Evolutionary conservation across 1,140 invertebrate genomes (phyloP), one percentile per base, ranked within the genome.

Genomic region (Hydropsyche tenuis): DNA sequence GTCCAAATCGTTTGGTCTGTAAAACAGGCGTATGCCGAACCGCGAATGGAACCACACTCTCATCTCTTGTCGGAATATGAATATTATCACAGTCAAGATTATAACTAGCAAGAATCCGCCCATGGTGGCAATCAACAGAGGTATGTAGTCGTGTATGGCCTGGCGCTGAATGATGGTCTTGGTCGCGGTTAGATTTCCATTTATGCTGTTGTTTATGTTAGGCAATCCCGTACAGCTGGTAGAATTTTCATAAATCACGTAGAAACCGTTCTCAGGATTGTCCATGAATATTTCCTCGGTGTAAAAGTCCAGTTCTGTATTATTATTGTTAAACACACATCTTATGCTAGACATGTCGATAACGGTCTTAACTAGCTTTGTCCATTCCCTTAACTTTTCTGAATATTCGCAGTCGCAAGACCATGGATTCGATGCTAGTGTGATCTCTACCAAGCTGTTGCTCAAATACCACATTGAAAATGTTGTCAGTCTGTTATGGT

Each of bases 31-130:
- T 1, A 96, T 89, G 12, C 94, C 94, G 81, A 94, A 96, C 64
- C 91, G 90, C 30, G 94, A 92, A 86, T 96, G 93, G 75, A 94
- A 91, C 94, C 94, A 96, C 9, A 97, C 92, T 73, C 93, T 87
- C 82, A 97, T 89, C 81, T 95, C 92, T 82, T 96, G 92, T 48
- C 94, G 87, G 83, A 93, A 96, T 74, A 94, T 90, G 80, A 95
- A 94, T 1, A 90, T 84, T 56, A 93, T 80, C 79, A 94, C 85
- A 27, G 90, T 90, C 46, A 92, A 81, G 46, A 93, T 85, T 71
- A 93, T 87, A 16, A 94, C 84, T 14, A 93, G 82, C 37, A 94
- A 85, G 73, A 94, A 90, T 37, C 87, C 87, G 9, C 88, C 89
- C 0, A 94, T 81, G 0, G 92, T 93, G 30, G 89, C 88, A 14